These are phyloP conservation scores for Troides helena DNA, from an alignment of 2,888 invertebrate species.

Conservation along the genomic window DNA sequence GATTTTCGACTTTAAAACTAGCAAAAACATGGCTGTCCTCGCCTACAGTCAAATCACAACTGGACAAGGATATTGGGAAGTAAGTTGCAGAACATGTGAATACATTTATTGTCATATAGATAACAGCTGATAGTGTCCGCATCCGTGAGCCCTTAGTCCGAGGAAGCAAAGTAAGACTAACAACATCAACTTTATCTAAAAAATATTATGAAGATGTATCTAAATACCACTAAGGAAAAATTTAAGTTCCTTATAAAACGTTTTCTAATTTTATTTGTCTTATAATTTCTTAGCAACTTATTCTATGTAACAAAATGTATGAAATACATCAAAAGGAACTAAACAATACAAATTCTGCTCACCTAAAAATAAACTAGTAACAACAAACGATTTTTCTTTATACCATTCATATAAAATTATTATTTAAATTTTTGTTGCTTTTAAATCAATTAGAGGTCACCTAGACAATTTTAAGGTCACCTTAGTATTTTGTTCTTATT, in stretches of 20 bases:
- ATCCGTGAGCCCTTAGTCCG: too few species aligned
- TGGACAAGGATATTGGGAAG: slow-evolving; percentile 93
- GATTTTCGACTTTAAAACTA: slow-evolving; percentile 93
- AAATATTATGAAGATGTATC: too few species aligned
- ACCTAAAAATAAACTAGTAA: neutral
- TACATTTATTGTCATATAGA: too few species aligned
- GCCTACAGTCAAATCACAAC: slow-evolving; percentile 90
- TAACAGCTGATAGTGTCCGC: too few species aligned
- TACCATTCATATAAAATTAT: slow-evolving; percentile 18
- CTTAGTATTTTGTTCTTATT: neutral
- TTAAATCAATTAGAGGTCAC: slow-evolving; percentile 5
- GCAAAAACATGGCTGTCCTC: slow-evolving; percentile 89
- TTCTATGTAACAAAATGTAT: neutral
- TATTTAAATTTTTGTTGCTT: slow-evolving; percentile 9
- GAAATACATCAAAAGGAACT: neutral
- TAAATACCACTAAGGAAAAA: too few species aligned
- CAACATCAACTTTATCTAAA: too few species aligned
- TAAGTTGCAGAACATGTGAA: slow-evolving; percentile 53
- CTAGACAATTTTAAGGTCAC: slow-evolving; percentile 1
- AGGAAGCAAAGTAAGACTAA: too few species aligned
- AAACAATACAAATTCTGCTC: neutral
- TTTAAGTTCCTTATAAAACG: too few species aligned
- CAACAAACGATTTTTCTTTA: slow-evolving; percentile 3
- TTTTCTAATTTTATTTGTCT: too few species aligned
- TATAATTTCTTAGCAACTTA: too few species aligned